Evolutionary conservation across 2,888 invertebrate genomes (phyloP), one percentile per base, ranked within the genome.

Genomic region (Odontocerum albicorne): DNA sequence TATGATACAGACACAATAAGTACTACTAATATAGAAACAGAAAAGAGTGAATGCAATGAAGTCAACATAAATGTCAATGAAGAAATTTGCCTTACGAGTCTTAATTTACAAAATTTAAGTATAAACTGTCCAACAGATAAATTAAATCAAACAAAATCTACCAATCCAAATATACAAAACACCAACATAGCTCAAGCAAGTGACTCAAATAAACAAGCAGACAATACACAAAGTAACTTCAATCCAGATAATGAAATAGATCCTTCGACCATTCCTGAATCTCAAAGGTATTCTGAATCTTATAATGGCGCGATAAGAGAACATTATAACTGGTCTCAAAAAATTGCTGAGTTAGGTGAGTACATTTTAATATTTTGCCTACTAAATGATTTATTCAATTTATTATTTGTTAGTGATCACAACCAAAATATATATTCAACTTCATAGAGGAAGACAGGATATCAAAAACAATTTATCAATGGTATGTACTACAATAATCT

Each of bases 251-350:
- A n/a, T 39, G 38, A 38, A 17, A 49, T 27, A 19, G 19, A 12
- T 4, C 32, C 4, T 38, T 10, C 20, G 21, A 8, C 20, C 4
- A 22, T 6, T 8, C 17, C 13, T 44, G 45, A 49, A 0, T 65
- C 64, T 39, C 75, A 75, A 50, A 72, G 68, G 61, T 73, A 73
- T 49, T 74, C 74, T 62, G 83, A 84, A 60, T 73, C 79, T 31
- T 91, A 91, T 65, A 95, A 95, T 72, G 95, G 95, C 10, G 88
- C 90, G 1, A 73, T 79, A 1, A 81, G 84, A 65, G 87, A 90
- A 0, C 81, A 80, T 33, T 94, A 93, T 70, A 81, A 83, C 33
- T 95, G 95, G 95, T 86, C 92, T 0, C 95, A 95, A 70, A 87
- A 83, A 44, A 87, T 93, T 32, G 79, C 73, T 62, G 95, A 95